These are phyloP conservation scores for Hassar affinis DNA, from an alignment of 2,113 vertebrate genomes.

Conservation along the genomic window DNA sequence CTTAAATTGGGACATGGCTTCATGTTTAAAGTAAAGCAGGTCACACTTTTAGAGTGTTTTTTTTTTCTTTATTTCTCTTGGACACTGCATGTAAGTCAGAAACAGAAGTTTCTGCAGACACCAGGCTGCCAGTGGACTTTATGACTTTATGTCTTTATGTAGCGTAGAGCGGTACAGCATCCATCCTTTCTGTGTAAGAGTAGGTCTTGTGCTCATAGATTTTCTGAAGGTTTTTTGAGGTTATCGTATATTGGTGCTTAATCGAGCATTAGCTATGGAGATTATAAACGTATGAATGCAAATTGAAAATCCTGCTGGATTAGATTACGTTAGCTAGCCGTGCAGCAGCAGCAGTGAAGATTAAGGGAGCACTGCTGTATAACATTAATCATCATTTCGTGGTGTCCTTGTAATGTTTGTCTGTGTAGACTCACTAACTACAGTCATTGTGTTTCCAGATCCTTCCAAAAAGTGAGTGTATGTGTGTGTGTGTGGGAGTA, in stretches of 20 bases:
- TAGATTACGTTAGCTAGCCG: neutral
- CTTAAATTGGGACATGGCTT: neutral
- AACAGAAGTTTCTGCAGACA: neutral
- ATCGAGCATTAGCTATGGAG: neutral
- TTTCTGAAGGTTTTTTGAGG: too few species aligned
- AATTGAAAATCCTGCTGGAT: neutral
- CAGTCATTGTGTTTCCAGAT: neutral
- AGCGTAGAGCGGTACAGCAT: neutral
- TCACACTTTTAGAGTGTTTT: too few species aligned
- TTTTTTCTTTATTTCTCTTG: too few species aligned
- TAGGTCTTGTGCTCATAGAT: neutral
- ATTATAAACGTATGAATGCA: neutral
- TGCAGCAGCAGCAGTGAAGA: neutral
- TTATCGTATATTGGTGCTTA: neutral
- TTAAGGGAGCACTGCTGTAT: neutral
- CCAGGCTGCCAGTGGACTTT: neutral
- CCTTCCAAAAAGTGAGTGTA: too few species aligned
- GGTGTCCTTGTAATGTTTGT: neutral
- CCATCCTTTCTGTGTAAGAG: neutral
- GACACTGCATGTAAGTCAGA: neutral
- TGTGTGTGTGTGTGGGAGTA: constrained; percentile 13
- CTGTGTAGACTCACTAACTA: constrained; percentile 38
- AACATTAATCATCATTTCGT: neutral
- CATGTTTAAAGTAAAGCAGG: neutral
- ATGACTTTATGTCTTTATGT: neutral